phyloP scores from a whole-genome alignment of 2,888 invertebrate genomes.

The Himalopsyche anomala region DNA sequence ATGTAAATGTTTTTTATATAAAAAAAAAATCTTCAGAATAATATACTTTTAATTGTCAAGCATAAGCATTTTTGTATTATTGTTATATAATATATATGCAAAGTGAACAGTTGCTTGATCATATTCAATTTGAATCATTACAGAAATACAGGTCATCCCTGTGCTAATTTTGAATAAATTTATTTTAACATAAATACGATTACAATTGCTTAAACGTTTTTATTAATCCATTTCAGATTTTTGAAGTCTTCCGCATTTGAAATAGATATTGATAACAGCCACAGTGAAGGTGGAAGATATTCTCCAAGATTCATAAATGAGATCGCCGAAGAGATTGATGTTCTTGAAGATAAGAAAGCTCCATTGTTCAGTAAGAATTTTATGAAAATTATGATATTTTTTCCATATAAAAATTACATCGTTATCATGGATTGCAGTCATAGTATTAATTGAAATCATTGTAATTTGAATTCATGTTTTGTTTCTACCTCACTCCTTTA shows the following conservation, averaged over 20 bases:
- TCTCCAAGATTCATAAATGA: slow-evolving; percentile 90
- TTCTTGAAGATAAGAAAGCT: slow-evolving; percentile 89
- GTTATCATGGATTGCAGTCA: too few species aligned
- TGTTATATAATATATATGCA: too few species aligned
- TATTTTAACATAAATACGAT: not conserved
- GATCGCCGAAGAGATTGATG: slow-evolving; percentile 88
- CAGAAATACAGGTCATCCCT: not conserved
- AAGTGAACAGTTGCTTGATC: not conserved
- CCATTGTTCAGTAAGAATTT: slow-evolving; percentile 85
- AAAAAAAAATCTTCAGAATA: too few species aligned
- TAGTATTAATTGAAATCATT: too few species aligned
- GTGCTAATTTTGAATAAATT: not conserved
- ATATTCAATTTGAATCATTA: not conserved
- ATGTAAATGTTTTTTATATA: too few species aligned
- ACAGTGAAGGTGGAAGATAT: slow-evolving; percentile 85
- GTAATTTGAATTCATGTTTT: not conserved
- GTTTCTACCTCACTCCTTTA: not conserved
- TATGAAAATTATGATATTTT: not conserved
- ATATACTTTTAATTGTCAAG: too few species aligned
- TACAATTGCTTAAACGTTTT: too few species aligned
- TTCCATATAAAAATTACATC: too few species aligned
- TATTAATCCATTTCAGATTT: slow-evolving; percentile 75
- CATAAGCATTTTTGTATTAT: too few species aligned
- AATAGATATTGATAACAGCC: slow-evolving; percentile 84
- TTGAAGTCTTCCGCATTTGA: slow-evolving; percentile 87